Percentiles rank a stretch among this genome's conserved stretches.
Conservation (phyloP, 2,888 invertebrate species). For the Enchytraeus crypticus region DNA sequence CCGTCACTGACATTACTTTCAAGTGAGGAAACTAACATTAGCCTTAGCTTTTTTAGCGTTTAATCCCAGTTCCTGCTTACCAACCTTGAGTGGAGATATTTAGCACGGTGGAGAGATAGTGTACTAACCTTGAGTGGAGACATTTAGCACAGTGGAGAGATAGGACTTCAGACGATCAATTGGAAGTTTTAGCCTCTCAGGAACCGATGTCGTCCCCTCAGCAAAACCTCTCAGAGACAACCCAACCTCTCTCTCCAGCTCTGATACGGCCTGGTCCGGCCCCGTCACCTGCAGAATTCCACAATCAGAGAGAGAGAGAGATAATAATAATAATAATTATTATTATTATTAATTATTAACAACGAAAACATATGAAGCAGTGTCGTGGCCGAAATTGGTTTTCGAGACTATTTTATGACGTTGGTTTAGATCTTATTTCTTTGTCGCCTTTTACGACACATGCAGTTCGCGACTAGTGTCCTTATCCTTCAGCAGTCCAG, state of each 20-base stretch:
- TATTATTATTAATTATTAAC: not conserved
- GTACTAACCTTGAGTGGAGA: too few relatives aligned
- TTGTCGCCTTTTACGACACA: too few relatives aligned
- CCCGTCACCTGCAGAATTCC: constrained; percentile 17
- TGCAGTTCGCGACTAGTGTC: too few relatives aligned
- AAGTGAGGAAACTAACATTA: too few relatives aligned
- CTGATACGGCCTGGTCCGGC: constrained; percentile 32
- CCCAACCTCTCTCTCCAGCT: constrained; percentile 35
- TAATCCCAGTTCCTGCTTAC: too few relatives aligned
- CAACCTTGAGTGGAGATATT: too few relatives aligned
- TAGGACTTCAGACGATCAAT: constrained; percentile 34
- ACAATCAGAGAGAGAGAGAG: not conserved
- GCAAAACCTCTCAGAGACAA: constrained; percentile 32
- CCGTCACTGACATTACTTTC: too few relatives aligned
- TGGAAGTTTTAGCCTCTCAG: constrained; percentile 33
- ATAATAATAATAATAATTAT: not conserved
- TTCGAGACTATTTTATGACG: too few relatives aligned
- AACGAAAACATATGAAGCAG: not conserved
- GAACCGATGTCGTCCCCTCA: constrained; percentile 37
- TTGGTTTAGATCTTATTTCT: too few relatives aligned
- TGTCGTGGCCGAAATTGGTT: not conserved
- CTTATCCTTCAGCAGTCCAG: too few relatives aligned
- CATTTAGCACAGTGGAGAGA: constrained; percentile 34
- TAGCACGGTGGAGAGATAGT: too few relatives aligned
- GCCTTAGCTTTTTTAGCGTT: too few relatives aligned